Percentiles rank a stretch among this genome's conserved stretches.
phyloP scores from a whole-genome alignment of 1,140 invertebrate species.

The Aphis craccivora region DNA sequence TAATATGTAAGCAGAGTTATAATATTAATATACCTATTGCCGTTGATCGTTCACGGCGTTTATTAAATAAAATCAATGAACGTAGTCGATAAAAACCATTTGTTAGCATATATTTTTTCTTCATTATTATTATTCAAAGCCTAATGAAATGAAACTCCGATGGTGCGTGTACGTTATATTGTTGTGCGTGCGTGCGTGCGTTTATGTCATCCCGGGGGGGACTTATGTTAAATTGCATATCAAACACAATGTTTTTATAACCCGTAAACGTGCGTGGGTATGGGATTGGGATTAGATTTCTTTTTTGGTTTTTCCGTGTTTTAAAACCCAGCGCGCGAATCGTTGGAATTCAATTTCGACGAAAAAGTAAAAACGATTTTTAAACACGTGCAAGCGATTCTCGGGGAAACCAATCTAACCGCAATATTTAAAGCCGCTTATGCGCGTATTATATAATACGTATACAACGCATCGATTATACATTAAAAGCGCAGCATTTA shows the following conservation, averaged over 20 bases:
- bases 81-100: background rate
- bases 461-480: background rate
- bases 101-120: background rate
- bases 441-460: background rate
- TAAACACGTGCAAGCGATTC: background rate
- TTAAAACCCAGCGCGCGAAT: background rate
- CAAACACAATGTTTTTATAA: background rate
- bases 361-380: background rate
- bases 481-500: too few species aligned
- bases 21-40: background rate
- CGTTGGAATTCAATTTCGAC: conserved; percentile 22
- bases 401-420: background rate
- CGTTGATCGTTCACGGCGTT: background rate
- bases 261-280: background rate
- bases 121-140: conserved; percentile 4
- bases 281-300: background rate
- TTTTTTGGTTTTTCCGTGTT: background rate
- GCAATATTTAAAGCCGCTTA: background rate
- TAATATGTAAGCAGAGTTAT: background rate
- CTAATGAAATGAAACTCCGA: conserved; percentile 22
- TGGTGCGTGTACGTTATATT: background rate
- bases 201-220: background rate
- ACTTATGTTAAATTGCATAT: background rate
- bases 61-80: background rate
- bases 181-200: background rate